phyloP scores from a whole-genome alignment of 2,888 invertebrate genomes.

The Andrena dorsata region DNA sequence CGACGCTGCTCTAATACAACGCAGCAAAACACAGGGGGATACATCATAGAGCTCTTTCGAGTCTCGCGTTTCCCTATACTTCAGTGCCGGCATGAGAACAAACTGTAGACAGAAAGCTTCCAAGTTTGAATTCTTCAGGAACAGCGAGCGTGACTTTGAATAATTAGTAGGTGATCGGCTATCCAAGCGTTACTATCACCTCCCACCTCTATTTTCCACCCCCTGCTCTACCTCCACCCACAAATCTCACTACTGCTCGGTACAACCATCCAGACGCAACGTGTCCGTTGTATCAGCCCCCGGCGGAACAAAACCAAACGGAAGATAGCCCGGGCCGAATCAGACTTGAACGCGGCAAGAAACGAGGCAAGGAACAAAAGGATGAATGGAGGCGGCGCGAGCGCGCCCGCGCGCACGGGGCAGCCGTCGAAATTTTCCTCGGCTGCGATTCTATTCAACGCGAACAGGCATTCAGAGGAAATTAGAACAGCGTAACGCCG shows the following conservation, averaged over 20 bases:
- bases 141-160: no score
- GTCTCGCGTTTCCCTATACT: no score
- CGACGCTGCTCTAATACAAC: no score
- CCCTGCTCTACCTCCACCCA: neutral
- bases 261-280: neutral
- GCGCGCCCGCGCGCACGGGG: neutral
- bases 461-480: constrained; percentile 25
- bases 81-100: no score
- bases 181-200: no score
- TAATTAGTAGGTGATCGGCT: no score
- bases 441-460: constrained; percentile 23
- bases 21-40: no score
- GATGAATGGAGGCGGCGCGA: neutral
- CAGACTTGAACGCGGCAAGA: no score
- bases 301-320: neutral
- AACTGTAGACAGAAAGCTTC: no score
- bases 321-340: neutral
- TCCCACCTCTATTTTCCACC: no score
- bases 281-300: neutral
- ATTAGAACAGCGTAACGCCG: constrained; percentile 57
- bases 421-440: neutral
- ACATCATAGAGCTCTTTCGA: no score
- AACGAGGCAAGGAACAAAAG: constrained; percentile 1
- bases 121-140: no score
- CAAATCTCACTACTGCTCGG: neutral